phyloP scores from a whole-genome alignment of 2,888 invertebrate genomes.

The Didymodactylos carnosus region DNA sequence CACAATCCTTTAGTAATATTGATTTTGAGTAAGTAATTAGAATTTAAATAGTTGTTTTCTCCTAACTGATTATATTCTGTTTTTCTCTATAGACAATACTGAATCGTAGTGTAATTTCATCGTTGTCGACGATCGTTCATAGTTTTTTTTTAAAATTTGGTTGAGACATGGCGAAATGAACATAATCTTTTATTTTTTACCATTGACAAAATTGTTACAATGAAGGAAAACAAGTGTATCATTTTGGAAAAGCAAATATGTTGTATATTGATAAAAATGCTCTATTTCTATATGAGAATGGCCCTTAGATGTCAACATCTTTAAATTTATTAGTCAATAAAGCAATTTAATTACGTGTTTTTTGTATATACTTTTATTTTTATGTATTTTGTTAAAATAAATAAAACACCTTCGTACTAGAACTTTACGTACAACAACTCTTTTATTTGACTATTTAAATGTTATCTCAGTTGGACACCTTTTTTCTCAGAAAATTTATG shows the following conservation, averaged over 20 bases:
- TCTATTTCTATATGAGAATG: conserved; percentile 49
- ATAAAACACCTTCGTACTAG: too few species aligned
- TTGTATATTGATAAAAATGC: conserved; percentile 68
- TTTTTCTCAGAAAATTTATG: too few species aligned
- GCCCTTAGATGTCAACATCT: conserved; percentile 47
- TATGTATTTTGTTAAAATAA: too few species aligned
- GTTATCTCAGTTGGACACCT: too few species aligned
- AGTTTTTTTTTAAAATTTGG: conserved; percentile 35
- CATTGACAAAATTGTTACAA: conserved; percentile 59
- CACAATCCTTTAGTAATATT: background rate
- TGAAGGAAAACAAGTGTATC: conserved; percentile 66
- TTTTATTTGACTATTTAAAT: too few species aligned
- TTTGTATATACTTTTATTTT: too few species aligned
- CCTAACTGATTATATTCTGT: background rate
- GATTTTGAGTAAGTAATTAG: background rate
- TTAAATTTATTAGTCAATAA: conserved; percentile 44
- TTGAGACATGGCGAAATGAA: conserved; percentile 45
- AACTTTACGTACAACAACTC: too few species aligned
- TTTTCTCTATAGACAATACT: background rate
- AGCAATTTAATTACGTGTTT: conserved; percentile 18
- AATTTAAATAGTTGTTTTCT: background rate
- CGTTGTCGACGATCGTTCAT: conserved; percentile 16
- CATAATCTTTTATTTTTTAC: conserved; percentile 70
- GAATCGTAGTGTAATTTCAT: background rate
- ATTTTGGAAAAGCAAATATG: conserved; percentile 55